Conservation (phyloP, 2,113 vertebrate species). For the Riparia riparia region DNA sequence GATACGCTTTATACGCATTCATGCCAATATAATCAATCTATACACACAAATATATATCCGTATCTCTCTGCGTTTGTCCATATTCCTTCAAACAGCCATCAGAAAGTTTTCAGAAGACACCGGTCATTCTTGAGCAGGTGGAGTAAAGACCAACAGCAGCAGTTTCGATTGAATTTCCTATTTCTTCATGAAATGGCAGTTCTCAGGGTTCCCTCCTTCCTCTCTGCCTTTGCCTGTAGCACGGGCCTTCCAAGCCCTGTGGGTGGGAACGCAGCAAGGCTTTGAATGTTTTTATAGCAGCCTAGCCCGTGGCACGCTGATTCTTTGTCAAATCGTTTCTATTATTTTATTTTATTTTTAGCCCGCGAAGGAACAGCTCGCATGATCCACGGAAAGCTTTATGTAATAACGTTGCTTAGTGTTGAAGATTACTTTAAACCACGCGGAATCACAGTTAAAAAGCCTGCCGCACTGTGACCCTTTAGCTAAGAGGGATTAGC, state of each 20-base stretch:
- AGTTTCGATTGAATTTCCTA: conserved; percentile 3
- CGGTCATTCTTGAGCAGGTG: rapidly evolving
- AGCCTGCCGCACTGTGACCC: conserved; percentile 58
- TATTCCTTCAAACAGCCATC: not conserved
- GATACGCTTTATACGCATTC: not conserved
- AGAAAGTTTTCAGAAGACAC: not conserved
- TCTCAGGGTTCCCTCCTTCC: conserved; percentile 8
- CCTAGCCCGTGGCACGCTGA: conserved; percentile 72
- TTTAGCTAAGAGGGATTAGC: conserved; percentile 68
- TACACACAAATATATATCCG: no score
- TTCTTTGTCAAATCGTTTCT: conserved; percentile 72
- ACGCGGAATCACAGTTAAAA: conserved; percentile 31
- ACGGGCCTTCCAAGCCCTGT: conserved; percentile 25
- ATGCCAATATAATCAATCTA: not conserved
- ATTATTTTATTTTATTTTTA: conserved; percentile 34
- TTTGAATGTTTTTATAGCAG: conserved; percentile 76
- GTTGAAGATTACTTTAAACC: conserved; percentile 66
- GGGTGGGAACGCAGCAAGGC: conserved; percentile 61
- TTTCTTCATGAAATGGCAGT: conserved; percentile 57
- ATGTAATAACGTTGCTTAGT: conserved; percentile 53
- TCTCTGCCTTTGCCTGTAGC: conserved; percentile 42
- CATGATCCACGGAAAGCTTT: conserved; percentile 52
- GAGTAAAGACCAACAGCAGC: not conserved
- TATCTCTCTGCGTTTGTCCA: not conserved
- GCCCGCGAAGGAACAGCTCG: conserved; percentile 35